Evolutionary conservation across 2,113 vertebrate species (phyloP), one percentile per base, ranked within the genome.

Genomic region (Eurypyga helias): DNA sequence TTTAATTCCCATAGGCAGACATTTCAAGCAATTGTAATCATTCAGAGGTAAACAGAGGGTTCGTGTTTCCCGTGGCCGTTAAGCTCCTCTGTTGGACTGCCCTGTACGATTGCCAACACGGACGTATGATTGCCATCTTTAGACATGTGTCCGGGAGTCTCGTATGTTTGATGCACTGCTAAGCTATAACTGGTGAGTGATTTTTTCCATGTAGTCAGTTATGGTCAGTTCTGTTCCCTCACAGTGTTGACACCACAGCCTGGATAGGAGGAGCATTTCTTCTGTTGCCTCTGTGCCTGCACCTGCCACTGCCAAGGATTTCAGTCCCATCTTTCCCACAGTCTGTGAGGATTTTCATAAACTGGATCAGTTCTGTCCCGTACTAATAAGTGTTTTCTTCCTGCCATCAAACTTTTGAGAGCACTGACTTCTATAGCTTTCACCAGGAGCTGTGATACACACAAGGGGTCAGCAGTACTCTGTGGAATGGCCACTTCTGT

Each of bases 51-150:
- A 95, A 95, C 72, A 87, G 64, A 82, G 43, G 77, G 46, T 36
- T 83, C 0, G 0, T 71, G 57, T 67, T 93, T 95, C 79, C 67
- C 4, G 0, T 26, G 69, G 61, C 55, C 18, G n/a, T 52, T 48
- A 80, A 72, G 71, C 45, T 90, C 36, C 55, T 11, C 51, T 34
- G 33, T 7, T 82, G 81, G 69, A 89, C 87, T 62, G 89, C 36
- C 41, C 41, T 58, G 51, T 29, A 12, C 11, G 69, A 78, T 17
- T 94, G 85, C 85, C 85, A 89, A 45, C 45, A 55, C 1, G 0
- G 31, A 83, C 61, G 38, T 75, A 29, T 41, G 85, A 49, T 89
- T 95, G 81, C 91, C 83, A 91, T 93, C 83, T 96, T 96, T 94
- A 95, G 96, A 84, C 91, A 93, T 91, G 55, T 95, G 52, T 13